A percentile compares a stretch with the other conserved stretches of the same genome.
Conservation (phyloP, 2,888 invertebrate species). For the Agapostemon virescens region DNA sequence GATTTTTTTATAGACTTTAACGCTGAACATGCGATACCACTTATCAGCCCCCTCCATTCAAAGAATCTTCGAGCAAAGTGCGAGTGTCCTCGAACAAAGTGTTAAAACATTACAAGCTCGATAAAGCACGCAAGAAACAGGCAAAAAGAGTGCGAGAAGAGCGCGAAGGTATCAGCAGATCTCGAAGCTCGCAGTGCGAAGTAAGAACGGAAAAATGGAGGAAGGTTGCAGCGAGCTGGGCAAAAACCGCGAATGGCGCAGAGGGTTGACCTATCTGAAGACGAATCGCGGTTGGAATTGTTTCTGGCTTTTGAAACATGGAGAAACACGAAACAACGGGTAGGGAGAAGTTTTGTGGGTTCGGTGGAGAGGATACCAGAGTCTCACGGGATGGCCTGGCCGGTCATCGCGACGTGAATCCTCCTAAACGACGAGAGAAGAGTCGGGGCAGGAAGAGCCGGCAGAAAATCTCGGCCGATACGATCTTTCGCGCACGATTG, state of each 20-base stretch:
- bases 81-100: not conserved
- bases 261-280: slow-evolving; percentile 41
- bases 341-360: slow-evolving; percentile 41
- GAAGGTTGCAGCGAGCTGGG: slow-evolving; percentile 10
- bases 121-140: not conserved
- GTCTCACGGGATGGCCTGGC: slow-evolving; percentile 19
- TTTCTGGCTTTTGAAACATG: slow-evolving; percentile 27
- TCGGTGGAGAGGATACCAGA: slow-evolving; percentile 15
- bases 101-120: not conserved
- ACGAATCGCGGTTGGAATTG: slow-evolving; percentile 41
- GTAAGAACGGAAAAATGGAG: not conserved
- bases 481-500: slow-evolving; percentile 68
- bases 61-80: not conserved
- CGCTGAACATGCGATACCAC: no score
- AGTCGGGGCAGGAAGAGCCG: slow-evolving; percentile 31
- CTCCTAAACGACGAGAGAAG: slow-evolving; percentile 55
- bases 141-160: not conserved
- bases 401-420: slow-evolving; percentile 50
- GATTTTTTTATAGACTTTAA: no score
- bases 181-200: slow-evolving; percentile 17
- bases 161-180: slow-evolving; percentile 18
- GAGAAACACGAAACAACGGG: slow-evolving; percentile 40
- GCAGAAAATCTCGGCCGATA: slow-evolving; percentile 64
- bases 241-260: not conserved
- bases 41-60: not conserved